Conservation (phyloP, 2,797 vertebrate species). For the Fundulus diaphanus region DNA sequence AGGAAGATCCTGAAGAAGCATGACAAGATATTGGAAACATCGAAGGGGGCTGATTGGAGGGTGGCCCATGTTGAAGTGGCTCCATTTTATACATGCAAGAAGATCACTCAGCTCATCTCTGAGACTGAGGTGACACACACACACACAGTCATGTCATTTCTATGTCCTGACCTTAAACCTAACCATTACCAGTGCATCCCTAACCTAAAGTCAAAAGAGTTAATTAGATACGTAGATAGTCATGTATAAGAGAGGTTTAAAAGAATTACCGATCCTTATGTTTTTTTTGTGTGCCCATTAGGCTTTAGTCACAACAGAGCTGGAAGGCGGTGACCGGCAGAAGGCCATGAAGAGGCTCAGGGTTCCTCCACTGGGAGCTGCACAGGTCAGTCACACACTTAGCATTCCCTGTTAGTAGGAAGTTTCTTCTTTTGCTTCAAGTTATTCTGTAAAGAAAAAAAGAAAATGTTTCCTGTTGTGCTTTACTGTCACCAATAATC, state of each 20-base stretch:
- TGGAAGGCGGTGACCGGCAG: conserved; percentile 97
- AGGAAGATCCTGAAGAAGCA: conserved; percentile 99
- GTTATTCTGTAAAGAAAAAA: not conserved
- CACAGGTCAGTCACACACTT: conserved; percentile 84
- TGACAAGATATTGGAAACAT: conserved; percentile 98
- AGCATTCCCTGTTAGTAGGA: no score
- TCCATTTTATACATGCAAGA: conserved; percentile 98
- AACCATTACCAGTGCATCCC: no score
- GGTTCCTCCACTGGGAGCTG: conserved; percentile 96
- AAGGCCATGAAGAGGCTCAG: conserved; percentile 98
- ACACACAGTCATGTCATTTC: not conserved
- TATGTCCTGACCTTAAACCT: no score
- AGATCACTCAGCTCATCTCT: conserved; percentile 98
- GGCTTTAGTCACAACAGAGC: conserved; percentile 94
- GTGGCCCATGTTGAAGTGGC: conserved; percentile 96
- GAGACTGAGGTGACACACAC: conserved; percentile 90
- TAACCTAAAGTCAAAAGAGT: not conserved
- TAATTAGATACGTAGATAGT: not conserved
- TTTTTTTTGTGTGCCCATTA: conserved; percentile 62
- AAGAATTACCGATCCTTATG: not conserved
- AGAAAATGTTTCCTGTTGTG: not conserved
- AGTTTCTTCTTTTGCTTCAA: not conserved
- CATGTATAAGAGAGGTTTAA: not conserved
- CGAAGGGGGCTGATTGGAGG: conserved; percentile 93
- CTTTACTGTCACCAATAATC: no score